Percentiles rank a stretch among this genome's conserved stretches.
These are phyloP conservation scores for Campopleginae sp. DNA, from an alignment of 2,888 invertebrate genomes.

Conservation along the genomic window DNA sequence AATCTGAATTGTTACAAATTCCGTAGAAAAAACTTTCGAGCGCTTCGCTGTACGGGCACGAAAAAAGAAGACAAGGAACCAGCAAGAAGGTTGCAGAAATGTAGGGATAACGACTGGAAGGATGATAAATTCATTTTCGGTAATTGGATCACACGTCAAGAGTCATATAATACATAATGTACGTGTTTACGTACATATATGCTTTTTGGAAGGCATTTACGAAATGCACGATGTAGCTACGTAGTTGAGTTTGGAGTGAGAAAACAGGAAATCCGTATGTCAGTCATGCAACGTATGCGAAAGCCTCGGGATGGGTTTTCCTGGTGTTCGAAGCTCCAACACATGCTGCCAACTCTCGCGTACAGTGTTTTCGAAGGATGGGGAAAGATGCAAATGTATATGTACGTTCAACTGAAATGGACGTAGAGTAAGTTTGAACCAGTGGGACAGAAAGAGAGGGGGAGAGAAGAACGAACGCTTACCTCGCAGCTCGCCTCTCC, in stretches of 20 bases:
- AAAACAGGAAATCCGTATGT: slow-evolving; percentile 57
- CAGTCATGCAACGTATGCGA: slow-evolving; percentile 57
- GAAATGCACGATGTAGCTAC: slow-evolving; percentile 32
- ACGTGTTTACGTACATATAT: slow-evolving; percentile 1
- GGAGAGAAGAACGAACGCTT: slow-evolving; percentile 53
- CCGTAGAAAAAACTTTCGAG: too few species aligned
- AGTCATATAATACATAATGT: slow-evolving; percentile 10
- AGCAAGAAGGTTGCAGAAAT: not conserved
- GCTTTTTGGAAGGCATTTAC: slow-evolving; percentile 34
- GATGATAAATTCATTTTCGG: slow-evolving; percentile 17
- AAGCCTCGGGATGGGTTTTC: slow-evolving; percentile 47
- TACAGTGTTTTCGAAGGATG: slow-evolving; percentile 17
- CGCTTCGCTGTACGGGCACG: slow-evolving; percentile 7
- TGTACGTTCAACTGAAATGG: slow-evolving; percentile 25
- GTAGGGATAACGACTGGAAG: not conserved
- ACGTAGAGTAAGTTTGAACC: slow-evolving; percentile 16
- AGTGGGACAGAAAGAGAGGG: slow-evolving; percentile 2
- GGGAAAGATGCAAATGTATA: slow-evolving; percentile 59
- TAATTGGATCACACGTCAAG: slow-evolving; percentile 15
- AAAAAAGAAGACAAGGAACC: not conserved
- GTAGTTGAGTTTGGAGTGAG: slow-evolving; percentile 28
- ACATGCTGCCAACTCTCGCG: not conserved
- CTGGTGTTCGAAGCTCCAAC: slow-evolving; percentile 38
- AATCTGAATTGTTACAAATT: too few species aligned
- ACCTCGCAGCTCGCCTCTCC: slow-evolving; percentile 53